A percentile compares a stretch with the other conserved stretches of the same genome.
Evolutionary conservation across 2,888 invertebrate species (phyloP).

Genomic region (Amphipoea lucens): DNA sequence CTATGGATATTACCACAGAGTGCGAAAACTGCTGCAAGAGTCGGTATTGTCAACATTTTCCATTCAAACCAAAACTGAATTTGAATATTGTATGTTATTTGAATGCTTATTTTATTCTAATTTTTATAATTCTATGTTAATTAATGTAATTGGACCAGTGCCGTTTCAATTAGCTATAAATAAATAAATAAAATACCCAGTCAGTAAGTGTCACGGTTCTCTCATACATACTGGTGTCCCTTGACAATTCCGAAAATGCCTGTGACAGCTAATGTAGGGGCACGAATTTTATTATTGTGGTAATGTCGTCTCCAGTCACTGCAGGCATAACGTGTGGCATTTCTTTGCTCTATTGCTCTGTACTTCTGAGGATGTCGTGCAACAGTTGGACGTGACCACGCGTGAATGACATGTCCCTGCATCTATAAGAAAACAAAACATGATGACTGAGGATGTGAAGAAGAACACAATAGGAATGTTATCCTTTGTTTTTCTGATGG

Average conservation of each 20-base stretch:
- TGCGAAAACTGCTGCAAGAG: not conserved
- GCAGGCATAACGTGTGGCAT: not conserved
- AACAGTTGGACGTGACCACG: not conserved
- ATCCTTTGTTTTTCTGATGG: not conserved
- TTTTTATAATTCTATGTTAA: no score
- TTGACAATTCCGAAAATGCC: not conserved
- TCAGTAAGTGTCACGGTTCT: not conserved
- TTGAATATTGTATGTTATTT: no score
- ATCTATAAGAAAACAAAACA: constrained; percentile 5
- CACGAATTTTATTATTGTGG: not conserved
- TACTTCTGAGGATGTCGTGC: not conserved
- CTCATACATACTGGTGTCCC: not conserved
- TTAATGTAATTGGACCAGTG: no score
- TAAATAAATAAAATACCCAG: no score
- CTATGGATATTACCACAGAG: not conserved
- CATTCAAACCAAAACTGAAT: not conserved
- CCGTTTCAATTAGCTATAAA: no score
- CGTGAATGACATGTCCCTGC: not conserved
- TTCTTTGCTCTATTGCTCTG: not conserved
- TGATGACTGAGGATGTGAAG: not conserved
- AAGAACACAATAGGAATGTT: not conserved
- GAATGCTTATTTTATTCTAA: no score
- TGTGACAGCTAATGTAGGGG: not conserved
- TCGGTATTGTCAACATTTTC: not conserved
- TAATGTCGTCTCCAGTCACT: not conserved